Evolutionary conservation across 2,113 vertebrate genomes (phyloP).

Genomic region (Cranoglanis bouderius): DNA sequence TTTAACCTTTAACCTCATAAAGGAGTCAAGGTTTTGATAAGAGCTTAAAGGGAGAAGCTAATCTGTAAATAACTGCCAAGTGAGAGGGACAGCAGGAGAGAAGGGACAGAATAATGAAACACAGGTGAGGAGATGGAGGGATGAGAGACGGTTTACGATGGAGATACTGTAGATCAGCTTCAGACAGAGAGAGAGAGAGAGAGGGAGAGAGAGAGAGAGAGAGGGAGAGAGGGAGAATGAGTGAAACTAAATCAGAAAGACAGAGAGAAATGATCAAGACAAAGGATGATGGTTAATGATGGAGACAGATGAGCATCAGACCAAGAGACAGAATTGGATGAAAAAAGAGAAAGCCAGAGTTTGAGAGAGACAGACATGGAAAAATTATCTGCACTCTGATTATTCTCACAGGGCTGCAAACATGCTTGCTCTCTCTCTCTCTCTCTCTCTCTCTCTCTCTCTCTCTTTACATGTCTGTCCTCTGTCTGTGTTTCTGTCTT

Average conservation of each 20-base stretch:
- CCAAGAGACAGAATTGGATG: background rate
- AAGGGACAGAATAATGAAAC: conserved; percentile 32
- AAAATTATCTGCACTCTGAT: background rate
- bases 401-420: too few species aligned
- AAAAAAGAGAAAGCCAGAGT: background rate
- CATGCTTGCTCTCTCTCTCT: background rate
- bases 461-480: background rate
- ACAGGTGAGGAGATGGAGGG: conserved; percentile 36
- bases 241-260: background rate
- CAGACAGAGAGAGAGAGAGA: background rate
- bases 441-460: background rate
- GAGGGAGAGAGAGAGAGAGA: conserved; percentile 6
- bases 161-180: conserved; percentile 27
- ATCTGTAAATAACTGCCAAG: conserved; percentile 46
- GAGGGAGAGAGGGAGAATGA: background rate
- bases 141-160: conserved; percentile 37
- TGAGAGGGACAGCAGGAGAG: conserved; percentile 39
- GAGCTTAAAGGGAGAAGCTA: conserved; percentile 30
- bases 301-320: background rate
- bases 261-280: background rate
- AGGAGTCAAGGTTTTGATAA: conserved; percentile 11
- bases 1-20: conserved; percentile 3
- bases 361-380: background rate
- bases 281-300: background rate
- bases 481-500: background rate